Conservation (phyloP, 1,140 invertebrate genomes). For the Hirudo medicinalis region DNA sequence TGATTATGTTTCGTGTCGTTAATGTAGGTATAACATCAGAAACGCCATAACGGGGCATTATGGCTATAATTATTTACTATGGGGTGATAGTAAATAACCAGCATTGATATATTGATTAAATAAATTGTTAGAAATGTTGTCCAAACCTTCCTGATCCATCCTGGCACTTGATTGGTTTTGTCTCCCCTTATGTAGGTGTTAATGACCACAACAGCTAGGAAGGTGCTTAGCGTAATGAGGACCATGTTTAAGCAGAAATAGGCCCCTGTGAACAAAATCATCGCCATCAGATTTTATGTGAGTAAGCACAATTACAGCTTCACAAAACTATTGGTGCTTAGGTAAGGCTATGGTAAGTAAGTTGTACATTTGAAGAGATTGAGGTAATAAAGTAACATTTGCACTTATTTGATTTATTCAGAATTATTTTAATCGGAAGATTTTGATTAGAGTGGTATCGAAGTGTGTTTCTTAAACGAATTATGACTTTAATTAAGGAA, state of each 20-base stretch:
- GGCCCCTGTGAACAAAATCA: constrained; percentile 21
- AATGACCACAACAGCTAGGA: constrained; percentile 26
- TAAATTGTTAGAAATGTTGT: neutral
- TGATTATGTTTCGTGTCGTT: neutral
- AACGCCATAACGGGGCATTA: neutral
- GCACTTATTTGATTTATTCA: too few species aligned
- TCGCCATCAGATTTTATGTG: neutral
- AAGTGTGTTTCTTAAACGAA: too few species aligned
- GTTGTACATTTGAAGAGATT: too few species aligned
- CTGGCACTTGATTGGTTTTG: constrained; percentile 28
- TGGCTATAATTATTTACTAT: too few species aligned
- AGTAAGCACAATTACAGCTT: neutral
- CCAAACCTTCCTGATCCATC: constrained; percentile 32
- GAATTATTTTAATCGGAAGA: too few species aligned
- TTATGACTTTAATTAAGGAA: too few species aligned
- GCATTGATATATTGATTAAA: neutral
- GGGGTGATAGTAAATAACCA: too few species aligned
- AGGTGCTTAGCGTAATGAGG: constrained; percentile 27
- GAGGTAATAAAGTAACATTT: too few species aligned
- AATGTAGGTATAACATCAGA: neutral
- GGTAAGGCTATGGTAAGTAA: too few species aligned
- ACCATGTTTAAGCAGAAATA: constrained; percentile 29
- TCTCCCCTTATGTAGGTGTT: constrained; percentile 25
- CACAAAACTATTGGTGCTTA: too few species aligned
- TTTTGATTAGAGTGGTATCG: too few species aligned